Base-by-base conservation (phyloP, 1,140 invertebrate species). In the Apocrypta bakeri region DNA sequence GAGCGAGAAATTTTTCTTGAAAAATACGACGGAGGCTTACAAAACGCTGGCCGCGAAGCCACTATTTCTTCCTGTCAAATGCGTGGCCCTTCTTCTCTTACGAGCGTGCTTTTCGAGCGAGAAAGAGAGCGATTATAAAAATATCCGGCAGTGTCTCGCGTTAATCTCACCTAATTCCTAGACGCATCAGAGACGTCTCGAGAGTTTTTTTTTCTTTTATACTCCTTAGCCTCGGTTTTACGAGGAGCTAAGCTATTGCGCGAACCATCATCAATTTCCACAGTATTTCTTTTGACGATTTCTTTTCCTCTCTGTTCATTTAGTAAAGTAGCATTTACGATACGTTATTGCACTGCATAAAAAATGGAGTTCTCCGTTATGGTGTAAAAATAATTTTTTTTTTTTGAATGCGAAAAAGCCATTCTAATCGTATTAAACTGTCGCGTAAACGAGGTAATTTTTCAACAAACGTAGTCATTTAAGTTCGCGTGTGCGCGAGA, bases 111-210 rank as follows among this genome's bases (percentile, higher is more conserved):
- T 37, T 24, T 27, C 2, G n/a, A 76, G 1, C 7, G 9, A 66
- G 37, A 8, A 40, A 71, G 64, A 24, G 25, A 61, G 25, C 40
- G 73, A 82, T 82, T 76, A 81, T 74, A 82, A 82, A 82, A 82
- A 82, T 76, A 76, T 76, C 63, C 37, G n/a, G 6, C 25, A 9
- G 64, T 21, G 17, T 33, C 71, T 66, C 29, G 14, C 9, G 40
- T 75, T 82, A 76, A 82, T 82, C 71, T 81, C 63, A 27, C 24
- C 72, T 81, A 75, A 81, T 81, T 81, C 71, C 27, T 56, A 75
- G 31, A 29, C 71, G 24, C 73, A 33, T 63, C 17, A 31, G n/a
- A 27, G 0, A 42, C 27, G 37, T 14, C 33, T 56, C 21, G 48
- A 17, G 48, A 1, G 48, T 69, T 48, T 48, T 48, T 69, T 77